Base-by-base conservation (phyloP, 1,140 invertebrate species). In the Coenobita brevimanus region DNA sequence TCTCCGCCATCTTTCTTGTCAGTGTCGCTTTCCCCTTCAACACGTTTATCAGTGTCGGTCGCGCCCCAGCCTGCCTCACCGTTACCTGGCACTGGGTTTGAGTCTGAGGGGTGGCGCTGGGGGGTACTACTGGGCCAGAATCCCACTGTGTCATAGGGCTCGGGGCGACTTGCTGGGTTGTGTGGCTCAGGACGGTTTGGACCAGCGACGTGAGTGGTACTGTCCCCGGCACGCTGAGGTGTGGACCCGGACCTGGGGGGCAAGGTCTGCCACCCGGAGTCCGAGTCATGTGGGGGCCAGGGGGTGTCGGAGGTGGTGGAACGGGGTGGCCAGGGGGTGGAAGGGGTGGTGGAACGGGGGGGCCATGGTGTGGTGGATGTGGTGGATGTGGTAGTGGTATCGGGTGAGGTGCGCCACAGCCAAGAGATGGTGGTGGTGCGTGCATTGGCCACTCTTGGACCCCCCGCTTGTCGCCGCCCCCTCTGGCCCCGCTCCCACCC, bases 351-450 rank as follows among this genome's bases (percentile, higher is more conserved):
- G 4, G 57, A 10, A 38, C 50, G 8, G 15, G 60, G 15, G 38
- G 60, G 33, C 0, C 60, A 6, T 15, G 54, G 41, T 36, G 62
- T 87, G 43, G 62, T 69, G 30, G 76, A 80, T 21, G 84, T 80
- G 30, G 76, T 81, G 8, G 84, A 57, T 4, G 75, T 73, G 1
- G 85, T 54, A n/a, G 21, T 27, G 24, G 43, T 21, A 4, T 60
- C 13, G 15, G 76, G 24, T 38, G 73, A 33, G 1, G 75, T 79
- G 10, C 64, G 75, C 85, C 85, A 87, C 27, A 87, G 36, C 85
- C 85, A 87, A 30, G 85, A 87, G 62, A 87, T 81, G 64, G 85
- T 87, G 17, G 85, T 87, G 30, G 85, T 87, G 46, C 76, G 85
- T 43, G 85, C 85, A 41, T 87, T 87, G 50, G 85, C 85, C 60